These are phyloP conservation scores for Pteronotus mesoamericanus DNA, from an alignment of 2,797 vertebrate species.

Conservation along the genomic window DNA sequence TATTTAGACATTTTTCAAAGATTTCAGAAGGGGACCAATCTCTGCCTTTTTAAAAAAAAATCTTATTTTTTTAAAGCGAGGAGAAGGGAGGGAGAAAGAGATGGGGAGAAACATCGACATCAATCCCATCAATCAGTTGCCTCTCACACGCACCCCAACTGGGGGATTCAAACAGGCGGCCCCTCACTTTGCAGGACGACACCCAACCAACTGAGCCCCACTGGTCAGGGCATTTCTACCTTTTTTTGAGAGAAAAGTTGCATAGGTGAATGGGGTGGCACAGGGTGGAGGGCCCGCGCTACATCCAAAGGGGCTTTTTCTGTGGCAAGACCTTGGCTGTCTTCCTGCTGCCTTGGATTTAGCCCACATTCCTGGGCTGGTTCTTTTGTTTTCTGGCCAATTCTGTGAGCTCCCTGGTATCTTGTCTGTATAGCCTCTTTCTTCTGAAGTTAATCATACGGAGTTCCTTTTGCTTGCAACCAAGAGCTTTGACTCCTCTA, in stretches of 20 bases:
- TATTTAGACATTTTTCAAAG: neutral
- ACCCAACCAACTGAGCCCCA: neutral
- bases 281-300: neutral
- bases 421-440: neutral
- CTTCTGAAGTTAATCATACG: neutral
- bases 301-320: neutral
- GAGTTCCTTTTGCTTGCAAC: conserved; percentile 8
- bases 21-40: neutral
- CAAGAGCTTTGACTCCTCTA: neutral
- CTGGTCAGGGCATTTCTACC: too few relatives aligned
- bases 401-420: neutral
- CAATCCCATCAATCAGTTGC: neutral
- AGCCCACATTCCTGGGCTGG: neutral
- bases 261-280: too few relatives aligned
- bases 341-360: neutral
- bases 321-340: neutral
- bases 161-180: too few relatives aligned
- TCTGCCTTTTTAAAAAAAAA: neutral
- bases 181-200: neutral
- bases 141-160: neutral
- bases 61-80: neutral
- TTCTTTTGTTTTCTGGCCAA: neutral
- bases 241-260: neutral
- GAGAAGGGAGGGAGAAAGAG: neutral
- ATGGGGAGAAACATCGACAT: neutral